Conservation (phyloP, 2,797 vertebrate species). For the Falco peregrinus region DNA sequence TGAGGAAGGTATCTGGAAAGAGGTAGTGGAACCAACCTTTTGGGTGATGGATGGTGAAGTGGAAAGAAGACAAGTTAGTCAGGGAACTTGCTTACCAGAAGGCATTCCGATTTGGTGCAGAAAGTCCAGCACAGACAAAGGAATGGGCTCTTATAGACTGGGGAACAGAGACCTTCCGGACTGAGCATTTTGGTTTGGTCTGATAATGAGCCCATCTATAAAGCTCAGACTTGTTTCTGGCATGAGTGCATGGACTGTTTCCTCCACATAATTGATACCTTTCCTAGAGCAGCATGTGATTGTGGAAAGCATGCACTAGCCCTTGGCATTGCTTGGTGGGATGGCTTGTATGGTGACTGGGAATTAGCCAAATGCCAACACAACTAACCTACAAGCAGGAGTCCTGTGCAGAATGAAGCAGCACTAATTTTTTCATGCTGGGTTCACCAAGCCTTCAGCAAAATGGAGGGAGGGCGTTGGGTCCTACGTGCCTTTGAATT, state of each 20-base stretch:
- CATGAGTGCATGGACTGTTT: neutral
- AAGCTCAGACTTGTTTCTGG: neutral
- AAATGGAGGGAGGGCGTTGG: neutral
- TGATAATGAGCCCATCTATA: neutral
- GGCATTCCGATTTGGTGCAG: neutral
- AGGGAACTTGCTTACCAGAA: neutral
- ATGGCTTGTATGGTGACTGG: neutral
- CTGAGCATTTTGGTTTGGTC: neutral
- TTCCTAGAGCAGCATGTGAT: neutral
- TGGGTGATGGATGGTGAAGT: neutral
- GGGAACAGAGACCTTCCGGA: neutral
- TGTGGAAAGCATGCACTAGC: fast-evolving
- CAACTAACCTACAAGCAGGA: neutral
- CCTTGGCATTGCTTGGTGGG: neutral
- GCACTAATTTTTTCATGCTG: neutral
- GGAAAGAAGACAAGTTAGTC: neutral
- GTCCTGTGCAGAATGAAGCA: neutral
- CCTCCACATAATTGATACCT: neutral
- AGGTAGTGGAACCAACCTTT: neutral
- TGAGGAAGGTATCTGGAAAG: neutral
- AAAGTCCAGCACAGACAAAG: neutral
- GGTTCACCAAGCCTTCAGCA: fast-evolving
- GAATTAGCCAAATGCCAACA: neutral
- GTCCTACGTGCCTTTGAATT: neutral
- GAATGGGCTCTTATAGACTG: neutral